Evolutionary conservation across 2,888 invertebrate species (phyloP).

Genomic region (Palloptera scutellata): DNA sequence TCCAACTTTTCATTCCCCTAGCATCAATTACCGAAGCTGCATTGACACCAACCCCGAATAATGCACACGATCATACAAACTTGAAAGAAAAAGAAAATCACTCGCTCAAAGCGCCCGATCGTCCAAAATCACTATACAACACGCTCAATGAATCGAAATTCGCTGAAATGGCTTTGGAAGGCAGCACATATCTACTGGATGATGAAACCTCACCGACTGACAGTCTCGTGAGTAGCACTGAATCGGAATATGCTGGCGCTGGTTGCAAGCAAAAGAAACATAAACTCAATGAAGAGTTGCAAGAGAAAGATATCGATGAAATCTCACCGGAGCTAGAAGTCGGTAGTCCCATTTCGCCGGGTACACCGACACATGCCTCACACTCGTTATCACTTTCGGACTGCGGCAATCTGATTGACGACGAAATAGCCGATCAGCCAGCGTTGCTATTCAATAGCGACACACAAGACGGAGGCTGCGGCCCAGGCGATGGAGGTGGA

Average conservation of each 20-base stretch:
- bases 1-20: conserved; percentile 17
- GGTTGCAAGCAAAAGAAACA: conserved; percentile 58
- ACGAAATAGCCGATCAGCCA: conserved; percentile 91
- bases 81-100: neutral
- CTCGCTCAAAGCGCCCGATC: conserved; percentile 41
- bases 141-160: conserved; percentile 68
- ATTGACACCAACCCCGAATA: neutral
- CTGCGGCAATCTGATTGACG: conserved; percentile 78
- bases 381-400: conserved; percentile 84
- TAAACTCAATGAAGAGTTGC: conserved; percentile 62
- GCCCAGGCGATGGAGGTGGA: conserved; percentile 41
- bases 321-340: conserved; percentile 63
- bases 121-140: conserved; percentile 56
- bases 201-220: conserved; percentile 87
- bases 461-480: conserved; percentile 51
- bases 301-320: conserved; percentile 65
- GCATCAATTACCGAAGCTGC: conserved; percentile 48
- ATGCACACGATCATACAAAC: neutral
- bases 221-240: conserved; percentile 70
- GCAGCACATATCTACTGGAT: conserved; percentile 75
- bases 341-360: conserved; percentile 72
- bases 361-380: conserved; percentile 81
- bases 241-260: conserved; percentile 55
- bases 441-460: conserved; percentile 80
- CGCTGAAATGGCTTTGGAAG: conserved; percentile 75